Percentiles rank a stretch among this genome's conserved stretches.
These are phyloP conservation scores for Anisognathus igniventris DNA, from an alignment of 2,797 vertebrate species.

Conservation along the genomic window DNA sequence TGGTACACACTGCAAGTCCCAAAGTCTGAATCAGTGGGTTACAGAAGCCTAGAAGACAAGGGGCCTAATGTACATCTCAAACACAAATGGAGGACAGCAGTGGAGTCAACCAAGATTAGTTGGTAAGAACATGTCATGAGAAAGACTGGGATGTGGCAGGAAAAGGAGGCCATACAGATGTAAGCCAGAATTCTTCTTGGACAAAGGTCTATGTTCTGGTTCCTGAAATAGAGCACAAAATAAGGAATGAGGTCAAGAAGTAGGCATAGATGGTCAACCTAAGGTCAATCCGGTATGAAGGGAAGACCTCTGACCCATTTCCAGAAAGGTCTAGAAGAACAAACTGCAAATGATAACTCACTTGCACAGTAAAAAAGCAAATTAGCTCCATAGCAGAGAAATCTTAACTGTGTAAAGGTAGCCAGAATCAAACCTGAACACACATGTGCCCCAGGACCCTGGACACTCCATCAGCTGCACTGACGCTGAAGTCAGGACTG, in stretches of 20 bases:
- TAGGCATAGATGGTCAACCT: not conserved
- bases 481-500: not conserved
- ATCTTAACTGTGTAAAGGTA: not conserved
- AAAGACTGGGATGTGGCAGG: not conserved
- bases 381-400: not conserved
- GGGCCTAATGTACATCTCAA: not conserved
- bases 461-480: not conserved
- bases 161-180: fast-evolving
- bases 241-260: not conserved
- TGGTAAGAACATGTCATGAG: not conserved
- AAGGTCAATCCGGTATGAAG: not conserved
- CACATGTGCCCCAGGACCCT: not conserved
- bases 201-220: not conserved
- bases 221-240: not conserved
- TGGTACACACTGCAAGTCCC: not conserved
- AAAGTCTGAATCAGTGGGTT: not conserved
- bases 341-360: not conserved
- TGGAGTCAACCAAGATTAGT: not conserved
- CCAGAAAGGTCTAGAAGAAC: not conserved
- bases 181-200: not conserved
- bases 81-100: not conserved
- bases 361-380: not conserved
- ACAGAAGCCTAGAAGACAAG: not conserved
- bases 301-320: not conserved
- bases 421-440: not conserved